phyloP scores from a whole-genome alignment of 2,797 vertebrate genomes.

The Ibycter americanus region DNA sequence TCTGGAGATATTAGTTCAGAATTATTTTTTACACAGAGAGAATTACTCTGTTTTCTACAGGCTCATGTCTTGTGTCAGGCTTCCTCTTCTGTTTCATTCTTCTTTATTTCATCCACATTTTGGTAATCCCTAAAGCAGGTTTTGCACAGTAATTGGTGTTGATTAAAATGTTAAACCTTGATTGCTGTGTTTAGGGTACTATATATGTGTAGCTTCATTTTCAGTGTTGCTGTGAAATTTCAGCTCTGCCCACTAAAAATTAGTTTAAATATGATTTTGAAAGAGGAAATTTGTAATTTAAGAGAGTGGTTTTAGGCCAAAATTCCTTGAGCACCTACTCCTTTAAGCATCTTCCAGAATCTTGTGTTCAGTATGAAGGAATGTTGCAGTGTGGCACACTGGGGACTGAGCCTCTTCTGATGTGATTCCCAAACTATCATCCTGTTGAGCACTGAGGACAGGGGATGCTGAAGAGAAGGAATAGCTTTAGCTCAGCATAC shows the following conservation, averaged over 20 bases:
- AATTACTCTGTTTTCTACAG: background rate
- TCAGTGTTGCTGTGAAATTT: background rate
- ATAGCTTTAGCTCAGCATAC: background rate
- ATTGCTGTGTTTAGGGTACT: background rate
- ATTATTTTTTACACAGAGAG: background rate
- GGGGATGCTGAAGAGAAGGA: background rate
- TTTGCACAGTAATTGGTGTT: background rate
- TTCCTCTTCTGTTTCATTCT: background rate
- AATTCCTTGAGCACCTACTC: background rate
- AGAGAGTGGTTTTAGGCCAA: background rate
- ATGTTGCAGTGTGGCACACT: rapidly evolving
- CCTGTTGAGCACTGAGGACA: background rate
- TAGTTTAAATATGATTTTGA: background rate
- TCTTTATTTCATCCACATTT: background rate
- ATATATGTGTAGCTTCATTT: background rate
- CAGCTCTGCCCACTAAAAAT: background rate
- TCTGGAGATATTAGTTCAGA: background rate
- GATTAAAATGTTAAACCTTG: background rate
- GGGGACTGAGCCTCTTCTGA: background rate
- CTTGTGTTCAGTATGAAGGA: background rate
- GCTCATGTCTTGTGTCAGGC: background rate
- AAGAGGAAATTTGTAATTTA: background rate
- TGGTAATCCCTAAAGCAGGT: background rate
- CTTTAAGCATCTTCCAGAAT: background rate
- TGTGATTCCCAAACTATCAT: background rate